Base-by-base conservation (phyloP, 2,888 invertebrate genomes). In the Drosophila conformis region DNA sequence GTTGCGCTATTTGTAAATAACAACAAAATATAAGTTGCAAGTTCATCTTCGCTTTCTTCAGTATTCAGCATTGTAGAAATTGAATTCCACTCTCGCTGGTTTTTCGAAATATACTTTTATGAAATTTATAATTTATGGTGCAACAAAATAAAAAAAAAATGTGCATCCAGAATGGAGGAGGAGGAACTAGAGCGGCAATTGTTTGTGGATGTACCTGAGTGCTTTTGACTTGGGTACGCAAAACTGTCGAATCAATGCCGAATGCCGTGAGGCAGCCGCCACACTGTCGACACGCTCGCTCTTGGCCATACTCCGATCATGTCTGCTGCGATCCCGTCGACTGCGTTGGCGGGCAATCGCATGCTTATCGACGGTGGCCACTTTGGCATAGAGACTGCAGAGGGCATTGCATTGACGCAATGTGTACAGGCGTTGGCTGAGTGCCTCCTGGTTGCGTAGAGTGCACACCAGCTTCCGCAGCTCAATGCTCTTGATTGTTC, bases 391-490 rank as follows among this genome's bases (percentile, higher is more conserved):
- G 0, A 85, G 59, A 1, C 27, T 4, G 31, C 88, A 84, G 4
- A 84, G 53, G 0, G 61, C 25, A 13, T 2, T 4, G 53, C 85
- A 87, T 21, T 71, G 61, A 0, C 59, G 54, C 0, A 71, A 64
- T 21, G 62, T 71, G 35, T 63, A 68, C 11, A 84, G 54, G 0
- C 54, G n/a, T 2, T 54, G 29, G 8, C 42, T 11, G 18, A 59
- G 21, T 18, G 36, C 1, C 51, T 88, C 77, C 59, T 76, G 76
- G 10, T 57, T 27, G 3, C 69, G 42, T 0, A 88, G 8, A 29
- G 65, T 65, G 59, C 90, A 88, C 15, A 82, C 78, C 13, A 86
- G 56, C 7, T 69, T 38, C 46, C 49, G 63, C 5, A 88, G 31
- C 0, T 67, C 52, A 4, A 79, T 27, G 5, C 13, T 13, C 15